Conservation (phyloP, 2,113 vertebrate genomes). For the Hiodon tergisus region DNA sequence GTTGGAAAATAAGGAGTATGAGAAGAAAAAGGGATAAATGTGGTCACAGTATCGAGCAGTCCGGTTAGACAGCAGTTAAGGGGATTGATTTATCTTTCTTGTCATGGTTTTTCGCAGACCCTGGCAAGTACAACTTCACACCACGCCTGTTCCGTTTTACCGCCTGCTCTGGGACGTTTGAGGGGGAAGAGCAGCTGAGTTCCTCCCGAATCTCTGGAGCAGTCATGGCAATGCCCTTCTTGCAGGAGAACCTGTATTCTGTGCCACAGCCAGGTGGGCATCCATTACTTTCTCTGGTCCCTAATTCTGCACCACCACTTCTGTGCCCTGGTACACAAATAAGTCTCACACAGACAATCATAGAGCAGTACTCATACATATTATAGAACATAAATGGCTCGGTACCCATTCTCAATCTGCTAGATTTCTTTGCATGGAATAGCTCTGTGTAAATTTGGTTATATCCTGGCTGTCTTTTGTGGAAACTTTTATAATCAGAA, state of each 20-base stretch:
- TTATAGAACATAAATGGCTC: too few relatives aligned
- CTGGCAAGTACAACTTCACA: slow-evolving; percentile 69
- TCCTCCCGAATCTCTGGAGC: slow-evolving; percentile 47
- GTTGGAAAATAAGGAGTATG: too few relatives aligned
- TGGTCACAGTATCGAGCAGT: too few relatives aligned
- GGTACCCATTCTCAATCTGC: neutral
- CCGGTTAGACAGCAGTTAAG: too few relatives aligned
- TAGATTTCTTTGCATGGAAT: too few relatives aligned
- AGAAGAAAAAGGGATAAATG: too few relatives aligned
- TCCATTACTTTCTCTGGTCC: neutral
- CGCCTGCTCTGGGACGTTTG: slow-evolving; percentile 58
- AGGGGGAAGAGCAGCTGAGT: slow-evolving; percentile 59
- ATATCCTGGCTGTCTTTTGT: too few relatives aligned
- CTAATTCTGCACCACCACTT: neutral
- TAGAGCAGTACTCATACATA: too few relatives aligned
- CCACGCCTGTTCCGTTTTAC: slow-evolving; percentile 62
- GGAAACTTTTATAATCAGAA: too few relatives aligned
- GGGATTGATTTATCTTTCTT: neutral
- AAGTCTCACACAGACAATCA: too few relatives aligned
- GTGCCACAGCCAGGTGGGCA: slow-evolving; percentile 61
- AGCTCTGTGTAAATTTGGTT: too few relatives aligned
- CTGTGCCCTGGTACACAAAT: too few relatives aligned
- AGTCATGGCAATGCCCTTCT: slow-evolving; percentile 67
- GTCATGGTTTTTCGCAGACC: slow-evolving; percentile 46
- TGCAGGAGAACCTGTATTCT: slow-evolving; percentile 67